These are phyloP conservation scores for Harpalus rufipes DNA, from an alignment of 2,888 invertebrate species.

Conservation along the genomic window DNA sequence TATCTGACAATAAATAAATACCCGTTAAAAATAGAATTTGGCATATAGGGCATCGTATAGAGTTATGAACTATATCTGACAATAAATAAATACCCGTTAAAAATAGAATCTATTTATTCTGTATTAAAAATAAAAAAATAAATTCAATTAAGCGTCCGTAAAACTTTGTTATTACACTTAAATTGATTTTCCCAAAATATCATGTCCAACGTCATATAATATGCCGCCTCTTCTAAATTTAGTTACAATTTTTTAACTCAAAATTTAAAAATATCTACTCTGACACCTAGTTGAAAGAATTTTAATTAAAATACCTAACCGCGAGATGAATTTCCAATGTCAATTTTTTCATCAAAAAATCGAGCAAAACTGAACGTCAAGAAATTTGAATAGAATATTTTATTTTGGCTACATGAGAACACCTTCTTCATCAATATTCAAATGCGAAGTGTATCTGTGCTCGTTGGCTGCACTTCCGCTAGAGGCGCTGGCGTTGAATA, in stretches of 20 bases:
- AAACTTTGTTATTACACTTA: conserved; percentile 13
- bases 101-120: not conserved
- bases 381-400: conserved; percentile 64
- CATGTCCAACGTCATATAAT: not conserved
- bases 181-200: conserved; percentile 38
- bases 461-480: conserved; percentile 58
- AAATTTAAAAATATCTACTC: conserved; percentile 19
- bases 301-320: conserved; percentile 64
- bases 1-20: too few species aligned
- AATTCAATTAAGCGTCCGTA: not conserved
- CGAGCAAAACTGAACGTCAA: conserved; percentile 53
- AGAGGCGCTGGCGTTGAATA: conserved; percentile 53
- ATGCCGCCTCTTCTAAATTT: conserved; percentile 5
- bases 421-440: conserved; percentile 65
- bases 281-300: conserved; percentile 46
- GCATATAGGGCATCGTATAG: too few species aligned
- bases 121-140: not conserved
- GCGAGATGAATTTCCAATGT: conserved; percentile 63
- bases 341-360: conserved; percentile 57
- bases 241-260: conserved; percentile 1
- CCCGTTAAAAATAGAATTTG: too few species aligned
- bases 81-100: not conserved
- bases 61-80: too few species aligned
- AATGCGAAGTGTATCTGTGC: conserved; percentile 61
- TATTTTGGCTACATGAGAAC: conserved; percentile 63